Conservation (phyloP, 1,140 invertebrate genomes). For the Euura lappo region DNA sequence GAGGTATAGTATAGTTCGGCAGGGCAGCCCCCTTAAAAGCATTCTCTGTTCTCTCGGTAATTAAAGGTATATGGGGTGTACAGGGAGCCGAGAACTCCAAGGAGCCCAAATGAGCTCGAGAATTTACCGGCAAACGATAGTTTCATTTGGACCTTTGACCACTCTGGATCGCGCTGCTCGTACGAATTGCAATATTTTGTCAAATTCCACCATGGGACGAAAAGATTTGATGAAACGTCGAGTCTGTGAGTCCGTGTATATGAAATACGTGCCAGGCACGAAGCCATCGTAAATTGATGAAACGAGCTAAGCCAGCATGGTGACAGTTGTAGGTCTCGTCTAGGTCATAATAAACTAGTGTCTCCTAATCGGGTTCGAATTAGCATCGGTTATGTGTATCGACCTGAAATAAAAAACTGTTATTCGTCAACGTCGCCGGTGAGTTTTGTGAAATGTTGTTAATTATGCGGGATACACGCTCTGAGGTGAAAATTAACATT, state of each 20-base stretch:
- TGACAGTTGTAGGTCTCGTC: background rate
- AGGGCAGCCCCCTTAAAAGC: conserved; percentile 44
- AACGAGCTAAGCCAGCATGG: background rate
- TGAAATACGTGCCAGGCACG: background rate
- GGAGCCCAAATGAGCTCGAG: conserved; percentile 35
- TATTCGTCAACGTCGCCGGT: too few species aligned
- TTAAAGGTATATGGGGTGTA: conserved; percentile 39
- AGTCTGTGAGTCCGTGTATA: too few species aligned
- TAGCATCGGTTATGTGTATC: background rate
- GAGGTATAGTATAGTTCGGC: background rate
- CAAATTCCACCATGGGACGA: too few species aligned
- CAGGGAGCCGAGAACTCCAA: conserved; percentile 15
- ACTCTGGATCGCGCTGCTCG: background rate
- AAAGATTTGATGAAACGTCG: too few species aligned
- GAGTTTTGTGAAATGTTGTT: too few species aligned
- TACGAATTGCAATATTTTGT: too few species aligned
- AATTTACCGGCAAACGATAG: conserved; percentile 40
- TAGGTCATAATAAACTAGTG: background rate
- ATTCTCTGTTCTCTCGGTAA: conserved; percentile 45
- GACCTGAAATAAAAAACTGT: too few species aligned
- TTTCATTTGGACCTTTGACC: background rate
- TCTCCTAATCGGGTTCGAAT: background rate
- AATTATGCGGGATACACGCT: too few species aligned
- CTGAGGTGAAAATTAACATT: background rate
- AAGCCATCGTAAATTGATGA: background rate